Evolutionary conservation across 2,113 vertebrate genomes (phyloP).

Genomic region (Proterorhinus semilunaris): DNA sequence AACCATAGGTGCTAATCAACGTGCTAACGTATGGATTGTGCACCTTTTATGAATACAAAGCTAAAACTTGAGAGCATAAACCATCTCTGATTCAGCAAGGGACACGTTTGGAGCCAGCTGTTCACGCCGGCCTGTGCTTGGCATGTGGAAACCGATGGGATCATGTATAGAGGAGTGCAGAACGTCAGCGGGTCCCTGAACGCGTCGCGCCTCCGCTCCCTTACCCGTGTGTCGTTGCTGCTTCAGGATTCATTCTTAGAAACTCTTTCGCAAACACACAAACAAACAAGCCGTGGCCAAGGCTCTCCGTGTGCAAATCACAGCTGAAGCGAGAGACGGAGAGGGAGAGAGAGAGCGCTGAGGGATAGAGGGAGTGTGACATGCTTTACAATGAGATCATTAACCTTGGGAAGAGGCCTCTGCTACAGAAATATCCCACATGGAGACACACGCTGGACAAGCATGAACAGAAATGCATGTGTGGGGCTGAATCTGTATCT

Average conservation of each 20-base stretch:
- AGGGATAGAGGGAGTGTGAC: conserved; percentile 56
- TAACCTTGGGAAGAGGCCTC: conserved; percentile 74
- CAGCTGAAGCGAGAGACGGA: conserved; percentile 20
- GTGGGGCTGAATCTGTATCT: background rate
- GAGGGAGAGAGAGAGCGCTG: background rate
- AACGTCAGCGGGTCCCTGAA: conserved; percentile 1
- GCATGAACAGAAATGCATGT: conserved; percentile 11
- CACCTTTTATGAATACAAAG: too few species aligned
- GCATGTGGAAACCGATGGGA: conserved; percentile 6
- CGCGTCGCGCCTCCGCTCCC: conserved; percentile 4
- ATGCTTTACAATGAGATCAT: conserved; percentile 80
- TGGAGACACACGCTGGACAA: conserved; percentile 25
- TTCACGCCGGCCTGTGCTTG: too few species aligned
- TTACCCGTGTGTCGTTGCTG: conserved; percentile 5
- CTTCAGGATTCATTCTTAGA: conserved; percentile 45
- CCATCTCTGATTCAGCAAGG: too few species aligned
- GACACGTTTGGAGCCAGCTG: too few species aligned
- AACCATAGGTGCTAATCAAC: too few species aligned
- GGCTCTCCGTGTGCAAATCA: conserved; percentile 33
- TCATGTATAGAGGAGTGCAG: conserved; percentile 4
- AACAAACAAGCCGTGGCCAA: conserved; percentile 25
- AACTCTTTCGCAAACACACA: conserved; percentile 18
- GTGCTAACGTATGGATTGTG: too few species aligned
- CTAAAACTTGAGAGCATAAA: too few species aligned
- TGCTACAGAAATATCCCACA: conserved; percentile 57